These are phyloP conservation scores for Loris lydekkerianus DNA, from an alignment of 2,797 vertebrate genomes.

Conservation along the genomic window DNA sequence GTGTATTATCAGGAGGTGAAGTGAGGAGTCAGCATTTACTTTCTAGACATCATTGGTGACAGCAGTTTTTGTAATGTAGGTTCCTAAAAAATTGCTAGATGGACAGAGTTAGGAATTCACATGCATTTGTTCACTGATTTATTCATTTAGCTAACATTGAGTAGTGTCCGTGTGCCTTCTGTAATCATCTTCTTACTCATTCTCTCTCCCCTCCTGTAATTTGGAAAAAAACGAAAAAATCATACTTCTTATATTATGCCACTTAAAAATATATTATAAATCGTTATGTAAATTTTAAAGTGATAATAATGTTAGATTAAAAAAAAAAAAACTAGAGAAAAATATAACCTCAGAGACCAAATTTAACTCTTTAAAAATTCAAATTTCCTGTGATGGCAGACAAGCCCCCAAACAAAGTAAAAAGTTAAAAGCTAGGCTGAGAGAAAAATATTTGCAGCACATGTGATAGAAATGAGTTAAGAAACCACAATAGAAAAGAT, in stretches of 20 bases:
- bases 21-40: background rate
- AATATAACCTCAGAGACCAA: background rate
- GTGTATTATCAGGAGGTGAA: background rate
- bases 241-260: background rate
- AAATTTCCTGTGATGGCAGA: conserved; percentile 37
- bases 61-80: background rate
- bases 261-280: conserved; percentile 35
- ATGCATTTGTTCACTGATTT: background rate
- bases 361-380: conserved; percentile 28
- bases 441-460: conserved; percentile 33
- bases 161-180: background rate
- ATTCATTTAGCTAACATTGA: background rate
- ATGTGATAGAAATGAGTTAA: background rate
- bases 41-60: background rate
- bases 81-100: background rate
- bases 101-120: background rate
- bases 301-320: conserved; percentile 35
- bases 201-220: background rate
- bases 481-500: background rate
- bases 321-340: conserved; percentile 47
- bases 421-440: background rate
- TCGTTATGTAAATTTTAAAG: conserved; percentile 34
- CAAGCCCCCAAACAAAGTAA: conserved; percentile 1
- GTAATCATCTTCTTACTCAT: background rate
- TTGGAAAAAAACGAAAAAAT: background rate